Percentiles rank a stretch among this genome's conserved stretches.
These are phyloP conservation scores for Sphenodon punctatus DNA, from an alignment of 2,797 vertebrate species.

Conservation along the genomic window DNA sequence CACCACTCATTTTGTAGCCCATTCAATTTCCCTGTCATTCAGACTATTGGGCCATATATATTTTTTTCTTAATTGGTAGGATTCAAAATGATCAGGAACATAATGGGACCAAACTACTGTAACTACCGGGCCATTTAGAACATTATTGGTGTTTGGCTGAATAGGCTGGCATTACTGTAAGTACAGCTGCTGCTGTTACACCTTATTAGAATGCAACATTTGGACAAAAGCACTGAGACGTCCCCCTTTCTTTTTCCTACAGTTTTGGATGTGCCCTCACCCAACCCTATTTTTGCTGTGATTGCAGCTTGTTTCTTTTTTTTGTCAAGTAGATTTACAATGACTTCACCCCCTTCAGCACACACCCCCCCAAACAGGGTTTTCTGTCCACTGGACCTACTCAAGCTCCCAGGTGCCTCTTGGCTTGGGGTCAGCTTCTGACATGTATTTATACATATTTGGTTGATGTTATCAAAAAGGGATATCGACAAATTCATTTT, in stretches of 20 bases:
- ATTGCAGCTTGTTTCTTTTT: conserved; percentile 59
- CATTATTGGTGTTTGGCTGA: conserved; percentile 48
- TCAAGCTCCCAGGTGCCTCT: conserved; percentile 33
- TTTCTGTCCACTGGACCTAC: conserved; percentile 19
- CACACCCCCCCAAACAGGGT: conserved; percentile 34
- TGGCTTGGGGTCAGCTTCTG: conserved; percentile 32
- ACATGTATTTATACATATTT: neutral
- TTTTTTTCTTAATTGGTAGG: conserved; percentile 55
- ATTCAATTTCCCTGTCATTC: conserved; percentile 53
- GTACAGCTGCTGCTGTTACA: conserved; percentile 58
- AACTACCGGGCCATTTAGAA: conserved; percentile 57
- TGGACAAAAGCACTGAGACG: conserved; percentile 35
- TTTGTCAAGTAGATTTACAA: conserved; percentile 57
- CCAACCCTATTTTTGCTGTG: conserved; percentile 23
- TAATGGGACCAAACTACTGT: conserved; percentile 63
- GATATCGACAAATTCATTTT: no score
- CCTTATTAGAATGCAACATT: conserved; percentile 34
- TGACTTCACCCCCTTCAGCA: conserved; percentile 12
- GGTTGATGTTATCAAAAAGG: conserved; percentile 4
- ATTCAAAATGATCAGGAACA: conserved; percentile 56
- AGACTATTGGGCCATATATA: conserved; percentile 44
- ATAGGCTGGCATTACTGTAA: conserved; percentile 54
- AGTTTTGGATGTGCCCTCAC: conserved; percentile 17
- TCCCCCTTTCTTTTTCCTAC: conserved; percentile 24
- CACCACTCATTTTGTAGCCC: neutral